Conservation (phyloP, 2,113 vertebrate species). For the Ploceus nigricollis region DNA sequence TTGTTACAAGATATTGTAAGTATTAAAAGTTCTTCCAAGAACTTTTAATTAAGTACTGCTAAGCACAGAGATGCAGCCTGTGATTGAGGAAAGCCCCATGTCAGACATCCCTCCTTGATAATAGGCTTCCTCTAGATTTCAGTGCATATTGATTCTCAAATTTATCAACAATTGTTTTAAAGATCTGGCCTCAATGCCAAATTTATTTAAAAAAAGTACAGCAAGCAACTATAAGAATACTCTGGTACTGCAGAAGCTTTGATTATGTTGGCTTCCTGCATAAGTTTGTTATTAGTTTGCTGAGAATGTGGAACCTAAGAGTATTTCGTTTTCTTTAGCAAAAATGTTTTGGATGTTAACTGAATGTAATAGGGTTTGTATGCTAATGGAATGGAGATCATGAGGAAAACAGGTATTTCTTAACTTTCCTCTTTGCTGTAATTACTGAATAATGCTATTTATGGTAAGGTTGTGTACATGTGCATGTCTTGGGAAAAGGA, state of each 20-base stretch:
- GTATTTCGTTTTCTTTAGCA: background rate
- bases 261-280: background rate
- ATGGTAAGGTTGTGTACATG: background rate
- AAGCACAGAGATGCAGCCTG: background rate
- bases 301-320: background rate
- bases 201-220: background rate
- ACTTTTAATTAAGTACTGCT: background rate
- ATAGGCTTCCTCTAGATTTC: background rate
- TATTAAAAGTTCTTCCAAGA: background rate
- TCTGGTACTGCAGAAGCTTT: background rate
- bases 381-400: background rate
- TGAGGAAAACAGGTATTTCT: background rate
- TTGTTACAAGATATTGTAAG: background rate
- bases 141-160: background rate
- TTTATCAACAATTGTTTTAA: background rate
- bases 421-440: background rate
- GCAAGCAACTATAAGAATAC: background rate
- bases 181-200: background rate
- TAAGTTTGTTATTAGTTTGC: background rate
- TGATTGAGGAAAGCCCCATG: background rate
- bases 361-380: background rate
- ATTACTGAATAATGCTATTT: conserved; percentile 11
- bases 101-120: background rate
- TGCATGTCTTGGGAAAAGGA: background rate
- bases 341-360: background rate